Evolutionary conservation across 1,140 invertebrate species (phyloP).

Genomic region (Aporrectodea caliginosa): DNA sequence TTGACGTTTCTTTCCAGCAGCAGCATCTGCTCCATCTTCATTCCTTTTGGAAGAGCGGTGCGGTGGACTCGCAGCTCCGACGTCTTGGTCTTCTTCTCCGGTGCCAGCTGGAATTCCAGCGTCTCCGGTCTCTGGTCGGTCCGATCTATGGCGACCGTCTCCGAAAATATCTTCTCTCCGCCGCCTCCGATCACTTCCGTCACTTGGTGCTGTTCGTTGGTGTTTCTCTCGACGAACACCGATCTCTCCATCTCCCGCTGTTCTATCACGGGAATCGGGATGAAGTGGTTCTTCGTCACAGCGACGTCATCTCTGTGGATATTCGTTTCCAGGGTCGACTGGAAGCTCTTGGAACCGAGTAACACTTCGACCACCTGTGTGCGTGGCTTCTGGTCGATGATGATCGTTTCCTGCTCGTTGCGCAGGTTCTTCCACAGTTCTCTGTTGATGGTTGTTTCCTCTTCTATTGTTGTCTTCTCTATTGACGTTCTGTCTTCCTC

Average conservation of each 20-base stretch:
- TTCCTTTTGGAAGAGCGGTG: neutral
- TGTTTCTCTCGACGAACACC: neutral
- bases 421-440: neutral
- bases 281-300: neutral
- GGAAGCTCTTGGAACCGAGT: neutral
- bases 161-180: constrained; percentile 1
- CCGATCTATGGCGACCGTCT: constrained; percentile 16
- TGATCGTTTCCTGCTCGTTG: neutral
- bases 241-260: neutral
- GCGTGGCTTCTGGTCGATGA: neutral
- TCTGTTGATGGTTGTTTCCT: constrained; percentile 6
- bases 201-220: neutral
- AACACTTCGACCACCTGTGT: neutral
- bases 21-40: neutral
- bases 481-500: constrained; percentile 35
- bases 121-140: constrained; percentile 11
- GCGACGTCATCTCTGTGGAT: neutral
- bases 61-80: neutral
- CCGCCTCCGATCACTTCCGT: neutral
- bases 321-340: neutral
- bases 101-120: neutral
- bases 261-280: neutral
- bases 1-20: neutral
- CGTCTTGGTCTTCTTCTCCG: neutral
- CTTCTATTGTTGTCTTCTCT: constrained; percentile 33